Evolutionary conservation across 92 coral and sea anemone species (phyloP), one percentile per base, ranked within the genome.

Genomic region (Anthopleura xanthogrammica): DNA sequence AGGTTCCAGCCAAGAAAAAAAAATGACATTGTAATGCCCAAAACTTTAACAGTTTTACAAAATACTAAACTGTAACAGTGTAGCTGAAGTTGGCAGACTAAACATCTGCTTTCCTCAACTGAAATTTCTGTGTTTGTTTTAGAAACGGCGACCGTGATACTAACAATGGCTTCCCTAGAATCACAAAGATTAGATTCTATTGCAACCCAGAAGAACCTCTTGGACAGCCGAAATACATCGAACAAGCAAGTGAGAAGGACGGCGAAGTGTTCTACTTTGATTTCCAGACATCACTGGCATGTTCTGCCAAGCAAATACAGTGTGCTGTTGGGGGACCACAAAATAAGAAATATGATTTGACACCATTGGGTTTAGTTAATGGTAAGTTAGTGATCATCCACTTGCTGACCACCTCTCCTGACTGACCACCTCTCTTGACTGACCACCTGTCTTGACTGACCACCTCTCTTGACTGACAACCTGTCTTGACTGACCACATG

Each of bases 251-350:
- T 17, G 85, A 92, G 58, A 87, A 83, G 54, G 89, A 87, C 46
- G 87, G 83, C 12, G 88, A 96, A 62, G 91, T 87, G 64, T 96
- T 88, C 79, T 78, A 85, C 54, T 92, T 96, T 77, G 97, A 92
- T 76, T 89, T 94, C 76, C 93, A 87, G 82, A 96, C 98, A 0
- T 94, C 97, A 2, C 76, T 92, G 65, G 98, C 89, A 12, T 96
- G 99, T 80, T 79, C 96, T 19, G 91, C 95, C 9, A 74, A 86
- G 58, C 94, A 88, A 52, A 93, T 96, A 22, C 91, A 92, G 87
- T 96, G 99, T 70, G 83, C 81, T 39, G 82, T 94, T 14, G 74
- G 82, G 40, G 87, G 55, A 11, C 52, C 79, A n/a, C 70, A 79
- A n/a, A 84, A 79, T 46, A 71, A 43, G 19, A 64, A 66, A 42